phyloP scores from a whole-genome alignment of 2,797 vertebrate species.

The Urophycis tenuis region DNA sequence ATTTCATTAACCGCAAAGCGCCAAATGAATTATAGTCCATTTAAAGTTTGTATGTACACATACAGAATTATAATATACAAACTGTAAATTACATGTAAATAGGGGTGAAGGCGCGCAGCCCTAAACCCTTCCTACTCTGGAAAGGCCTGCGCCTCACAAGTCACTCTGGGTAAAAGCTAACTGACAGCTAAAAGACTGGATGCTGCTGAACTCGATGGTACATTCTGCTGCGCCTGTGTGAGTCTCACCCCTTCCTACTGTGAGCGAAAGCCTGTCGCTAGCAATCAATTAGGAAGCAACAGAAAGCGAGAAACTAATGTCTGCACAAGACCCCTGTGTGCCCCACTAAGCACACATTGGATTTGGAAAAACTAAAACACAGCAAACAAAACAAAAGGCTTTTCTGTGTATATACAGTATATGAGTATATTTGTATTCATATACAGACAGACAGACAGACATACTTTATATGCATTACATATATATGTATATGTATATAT shows the following conservation, averaged over 20 bases:
- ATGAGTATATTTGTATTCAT: too few species aligned
- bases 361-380: background rate
- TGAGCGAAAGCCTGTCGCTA: background rate
- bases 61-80: too few species aligned
- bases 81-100: too few species aligned
- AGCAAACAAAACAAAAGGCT: background rate
- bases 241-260: background rate
- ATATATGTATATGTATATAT: background rate
- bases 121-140: too few species aligned
- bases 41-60: too few species aligned
- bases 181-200: background rate
- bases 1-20: too few species aligned
- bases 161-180: background rate
- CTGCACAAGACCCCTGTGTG: background rate
- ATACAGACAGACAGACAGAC: too few species aligned
- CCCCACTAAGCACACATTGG: background rate
- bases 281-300: background rate
- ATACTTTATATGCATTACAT: too few species aligned
- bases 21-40: too few species aligned
- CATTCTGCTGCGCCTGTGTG: background rate
- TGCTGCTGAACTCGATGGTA: background rate
- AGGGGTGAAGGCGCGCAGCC: too few species aligned
- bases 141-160: background rate
- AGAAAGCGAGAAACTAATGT: background rate
- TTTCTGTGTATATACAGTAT: background rate